phyloP scores from a whole-genome alignment of 2,888 invertebrate genomes.

The Clivina fossor region DNA sequence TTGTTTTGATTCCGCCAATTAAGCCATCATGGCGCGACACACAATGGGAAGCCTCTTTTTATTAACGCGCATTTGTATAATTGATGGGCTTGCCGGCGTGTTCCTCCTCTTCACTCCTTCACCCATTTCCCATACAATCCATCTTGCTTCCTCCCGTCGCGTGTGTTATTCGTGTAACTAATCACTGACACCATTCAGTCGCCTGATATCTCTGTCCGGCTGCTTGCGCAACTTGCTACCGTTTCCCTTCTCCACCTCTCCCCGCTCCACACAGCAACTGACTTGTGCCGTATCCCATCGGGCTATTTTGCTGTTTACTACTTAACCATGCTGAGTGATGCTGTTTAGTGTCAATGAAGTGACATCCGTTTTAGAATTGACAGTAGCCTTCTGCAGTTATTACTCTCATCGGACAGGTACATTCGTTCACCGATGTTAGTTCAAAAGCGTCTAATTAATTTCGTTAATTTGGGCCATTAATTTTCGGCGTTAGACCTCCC shows the following conservation, averaged over 20 bases:
- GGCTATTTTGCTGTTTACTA: too few relatives aligned
- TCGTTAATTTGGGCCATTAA: too few relatives aligned
- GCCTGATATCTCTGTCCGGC: constrained; percentile 12
- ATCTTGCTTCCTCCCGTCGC: too few relatives aligned
- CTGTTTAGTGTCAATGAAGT: too few relatives aligned
- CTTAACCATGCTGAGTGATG: too few relatives aligned
- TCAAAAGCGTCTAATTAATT: too few relatives aligned
- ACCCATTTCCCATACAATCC: constrained; percentile 8
- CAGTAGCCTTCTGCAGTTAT: too few relatives aligned
- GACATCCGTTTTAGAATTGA: too few relatives aligned
- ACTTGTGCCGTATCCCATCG: too few relatives aligned
- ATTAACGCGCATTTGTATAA: constrained; percentile 29
- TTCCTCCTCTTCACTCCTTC: constrained; percentile 15
- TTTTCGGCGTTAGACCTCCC: too few relatives aligned
- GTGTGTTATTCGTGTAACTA: constrained; percentile 17
- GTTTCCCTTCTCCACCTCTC: background rate
- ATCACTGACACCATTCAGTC: constrained; percentile 3
- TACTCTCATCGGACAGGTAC: too few relatives aligned
- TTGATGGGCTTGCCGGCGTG: constrained; percentile 25
- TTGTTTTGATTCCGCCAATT: constrained; percentile 29
- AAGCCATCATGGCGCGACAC: constrained; percentile 24
- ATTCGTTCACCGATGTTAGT: too few relatives aligned
- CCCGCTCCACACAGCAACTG: background rate
- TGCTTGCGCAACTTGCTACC: background rate
- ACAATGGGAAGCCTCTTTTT: constrained; percentile 27